Percentiles rank a stretch among this genome's conserved stretches.
These are phyloP conservation scores for Callospermophilus lateralis DNA, from an alignment of 2,113 vertebrate genomes.

Conservation along the genomic window DNA sequence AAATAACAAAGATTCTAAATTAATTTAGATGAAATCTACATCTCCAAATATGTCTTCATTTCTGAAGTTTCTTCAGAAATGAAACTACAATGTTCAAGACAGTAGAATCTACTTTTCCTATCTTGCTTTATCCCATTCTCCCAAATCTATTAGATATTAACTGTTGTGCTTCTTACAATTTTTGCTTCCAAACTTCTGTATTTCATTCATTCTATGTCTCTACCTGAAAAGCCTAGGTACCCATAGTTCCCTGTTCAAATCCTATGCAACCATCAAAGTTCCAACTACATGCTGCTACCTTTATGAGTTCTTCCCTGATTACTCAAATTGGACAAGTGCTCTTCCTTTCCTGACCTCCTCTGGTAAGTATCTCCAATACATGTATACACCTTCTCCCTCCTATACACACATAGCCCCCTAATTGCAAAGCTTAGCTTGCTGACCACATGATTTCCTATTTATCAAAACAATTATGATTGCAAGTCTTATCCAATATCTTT, in stretches of 20 bases:
- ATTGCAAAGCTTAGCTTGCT: not conserved
- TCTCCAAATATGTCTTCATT: not conserved
- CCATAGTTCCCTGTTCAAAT: not conserved
- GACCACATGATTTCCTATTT: not conserved
- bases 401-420: not conserved
- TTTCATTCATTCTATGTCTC: constrained; percentile 12
- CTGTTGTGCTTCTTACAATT: not conserved
- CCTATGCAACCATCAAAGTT: not conserved
- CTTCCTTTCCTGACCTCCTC: not conserved
- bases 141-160: not conserved
- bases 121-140: not conserved
- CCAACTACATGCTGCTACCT: not conserved
- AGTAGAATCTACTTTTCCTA: not conserved
- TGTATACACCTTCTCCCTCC: not conserved
- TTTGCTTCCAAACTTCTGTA: constrained; percentile 19
- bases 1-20: not conserved
- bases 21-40: not conserved
- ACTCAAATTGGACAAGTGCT: not conserved
- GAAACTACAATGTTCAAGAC: not conserved
- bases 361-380: not conserved
- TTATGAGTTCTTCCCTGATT: not conserved
- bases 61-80: not conserved
- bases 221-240: not conserved
- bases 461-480: not conserved
- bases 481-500: not conserved